Evolutionary conservation across 2,113 vertebrate species (phyloP).

Genomic region (Tursiops truncatus): DNA sequence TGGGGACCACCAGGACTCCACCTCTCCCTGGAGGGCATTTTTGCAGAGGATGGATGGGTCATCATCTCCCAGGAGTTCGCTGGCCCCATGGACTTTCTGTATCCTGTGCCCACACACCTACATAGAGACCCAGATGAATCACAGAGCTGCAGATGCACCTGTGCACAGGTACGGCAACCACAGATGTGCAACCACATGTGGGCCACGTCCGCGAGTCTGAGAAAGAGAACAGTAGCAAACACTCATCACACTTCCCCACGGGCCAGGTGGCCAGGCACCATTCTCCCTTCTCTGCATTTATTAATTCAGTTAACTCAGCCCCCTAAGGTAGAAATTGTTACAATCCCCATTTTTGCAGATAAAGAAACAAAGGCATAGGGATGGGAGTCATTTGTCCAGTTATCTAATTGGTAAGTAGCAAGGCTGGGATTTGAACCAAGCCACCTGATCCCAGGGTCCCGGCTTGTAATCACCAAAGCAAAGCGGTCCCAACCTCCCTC

Average conservation of each 20-base stretch:
- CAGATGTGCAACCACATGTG: fast-evolving
- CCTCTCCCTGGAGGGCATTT: neutral
- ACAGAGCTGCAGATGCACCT: neutral
- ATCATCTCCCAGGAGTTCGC: neutral
- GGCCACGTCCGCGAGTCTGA: neutral
- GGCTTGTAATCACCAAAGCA: neutral
- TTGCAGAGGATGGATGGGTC: neutral
- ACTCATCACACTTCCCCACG: neutral
- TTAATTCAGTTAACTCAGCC: neutral
- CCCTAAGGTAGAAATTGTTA: neutral
- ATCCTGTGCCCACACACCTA: neutral
- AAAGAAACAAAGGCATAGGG: neutral
- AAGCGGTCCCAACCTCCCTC: neutral
- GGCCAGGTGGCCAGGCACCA: neutral
- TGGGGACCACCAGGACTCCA: neutral
- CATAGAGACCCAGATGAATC: neutral
- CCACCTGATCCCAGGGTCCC: neutral
- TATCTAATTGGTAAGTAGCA: neutral
- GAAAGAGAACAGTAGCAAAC: neutral
- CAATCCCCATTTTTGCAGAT: neutral
- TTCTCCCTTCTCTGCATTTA: neutral
- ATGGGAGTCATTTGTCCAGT: neutral
- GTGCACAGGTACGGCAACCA: neutral
- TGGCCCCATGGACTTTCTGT: neutral
- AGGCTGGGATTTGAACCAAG: neutral